Evolutionary conservation across 2,888 invertebrate species (phyloP).

Genomic region (Oscheius sp.): DNA sequence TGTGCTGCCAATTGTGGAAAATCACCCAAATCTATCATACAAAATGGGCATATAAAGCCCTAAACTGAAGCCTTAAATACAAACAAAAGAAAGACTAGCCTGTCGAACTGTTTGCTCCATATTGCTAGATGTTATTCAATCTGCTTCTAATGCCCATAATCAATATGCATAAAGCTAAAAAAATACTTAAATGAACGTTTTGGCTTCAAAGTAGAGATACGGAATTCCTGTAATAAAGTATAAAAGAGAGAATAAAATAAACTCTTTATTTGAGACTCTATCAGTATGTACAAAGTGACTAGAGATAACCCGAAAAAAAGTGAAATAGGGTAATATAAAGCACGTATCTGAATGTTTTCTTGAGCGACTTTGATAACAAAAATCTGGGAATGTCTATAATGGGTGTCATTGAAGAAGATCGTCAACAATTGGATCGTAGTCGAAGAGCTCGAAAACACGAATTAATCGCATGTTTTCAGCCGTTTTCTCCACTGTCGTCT

Average conservation of each 20-base stretch:
- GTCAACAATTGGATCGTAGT: constrained; percentile 62
- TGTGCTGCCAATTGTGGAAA: constrained; percentile 84
- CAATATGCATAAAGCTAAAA: no score
- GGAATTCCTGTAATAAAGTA: no score
- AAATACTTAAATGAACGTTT: no score
- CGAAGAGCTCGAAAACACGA: constrained; percentile 60
- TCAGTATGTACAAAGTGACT: background rate
- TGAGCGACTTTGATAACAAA: no score
- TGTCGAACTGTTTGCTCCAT: constrained; percentile 30
- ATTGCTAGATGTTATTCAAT: background rate
- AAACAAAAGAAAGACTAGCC: background rate
- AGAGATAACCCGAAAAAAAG: no score
- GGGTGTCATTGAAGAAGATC: constrained; percentile 40
- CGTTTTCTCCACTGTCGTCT: constrained; percentile 45
- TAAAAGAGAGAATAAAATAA: background rate
- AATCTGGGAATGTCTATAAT: background rate
- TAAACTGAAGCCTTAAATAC: constrained; percentile 74
- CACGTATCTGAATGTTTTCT: no score
- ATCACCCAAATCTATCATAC: constrained; percentile 87
- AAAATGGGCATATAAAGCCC: constrained; percentile 94
- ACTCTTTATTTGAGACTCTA: background rate
- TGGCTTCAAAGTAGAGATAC: no score
- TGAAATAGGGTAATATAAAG: no score
- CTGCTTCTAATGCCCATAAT: no score
- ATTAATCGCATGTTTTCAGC: constrained; percentile 59